Percentiles rank a stretch among this genome's conserved stretches.
Conservation (phyloP, 2,888 invertebrate species). For the Aspidiotus rigidus region DNA sequence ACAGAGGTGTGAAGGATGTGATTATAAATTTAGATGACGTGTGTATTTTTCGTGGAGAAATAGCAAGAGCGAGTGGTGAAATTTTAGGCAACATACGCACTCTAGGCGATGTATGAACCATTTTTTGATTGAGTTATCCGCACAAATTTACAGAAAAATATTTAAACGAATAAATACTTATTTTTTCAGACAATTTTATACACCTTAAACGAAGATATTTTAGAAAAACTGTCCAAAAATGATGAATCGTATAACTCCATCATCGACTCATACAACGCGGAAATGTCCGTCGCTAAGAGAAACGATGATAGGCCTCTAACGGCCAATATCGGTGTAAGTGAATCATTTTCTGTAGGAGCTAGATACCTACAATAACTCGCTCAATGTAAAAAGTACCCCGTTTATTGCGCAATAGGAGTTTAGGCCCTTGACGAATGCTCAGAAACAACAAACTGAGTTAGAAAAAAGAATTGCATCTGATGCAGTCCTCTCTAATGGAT, state of each 20-base stretch:
- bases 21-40: constrained; percentile 59
- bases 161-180: neutral
- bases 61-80: constrained; percentile 66
- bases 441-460: neutral
- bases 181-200: constrained; percentile 70
- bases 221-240: constrained; percentile 52
- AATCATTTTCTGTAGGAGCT: too few relatives aligned
- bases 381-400: constrained; percentile 5
- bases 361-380: neutral
- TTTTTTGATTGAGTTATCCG: too few relatives aligned
- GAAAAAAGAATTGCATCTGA: constrained; percentile 27
- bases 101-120: constrained; percentile 57
- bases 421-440: constrained; percentile 41
- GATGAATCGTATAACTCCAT: constrained; percentile 47
- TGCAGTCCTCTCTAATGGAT: constrained; percentile 2
- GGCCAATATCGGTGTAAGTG: constrained; percentile 45
- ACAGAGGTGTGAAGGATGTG: constrained; percentile 63
- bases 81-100: constrained; percentile 59
- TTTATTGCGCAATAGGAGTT: constrained; percentile 36
- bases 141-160: too few relatives aligned
- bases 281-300: constrained; percentile 32
- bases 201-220: constrained; percentile 63
- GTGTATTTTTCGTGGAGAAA: constrained; percentile 69
- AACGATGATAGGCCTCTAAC: constrained; percentile 52
- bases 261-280: constrained; percentile 38